Evolutionary conservation across 64 coral and sea anemone species (phyloP), one percentile per base, ranked within the genome.

Genomic region (Astreopora myriophthalma): DNA sequence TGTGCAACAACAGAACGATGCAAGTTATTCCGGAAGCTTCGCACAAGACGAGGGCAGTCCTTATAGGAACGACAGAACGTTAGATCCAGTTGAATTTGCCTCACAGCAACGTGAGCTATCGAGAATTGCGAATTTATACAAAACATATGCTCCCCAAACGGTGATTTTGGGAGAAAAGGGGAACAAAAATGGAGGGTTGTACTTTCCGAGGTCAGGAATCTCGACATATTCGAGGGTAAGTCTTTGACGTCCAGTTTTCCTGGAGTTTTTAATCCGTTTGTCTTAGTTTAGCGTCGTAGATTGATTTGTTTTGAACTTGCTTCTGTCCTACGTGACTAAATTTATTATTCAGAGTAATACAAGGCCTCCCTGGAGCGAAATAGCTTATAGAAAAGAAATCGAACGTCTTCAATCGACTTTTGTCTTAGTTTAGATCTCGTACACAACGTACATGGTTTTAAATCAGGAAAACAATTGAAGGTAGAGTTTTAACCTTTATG

Each of bases 61-160:
- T 23, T 97, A 97, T 49, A 94, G 80, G 29, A 97, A 97, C 38
- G 87, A 94, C 22, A 71, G 10, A 42, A 44, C 77, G 20, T 31
- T 85, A 20, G 95, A 97, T 48, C 95, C 95, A 34, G 87, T 97
- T 27, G 91, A 92, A 42, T 97, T 97, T 91, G 95, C 95, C 33
- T 94, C 91, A 66, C 88, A 94, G 48, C 95, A 97, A 89, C 89
- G 95, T 82, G 95, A 97, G 52, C 73, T 97, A 52, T 93, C 95
- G 52, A 68, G 95, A 65, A 22, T 64, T 65, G 22, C 79, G 5
- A 83, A 60, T 58, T 24, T 83, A 7, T 63, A 65, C 19, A 83
- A 83, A 33, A 63, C 79, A 2, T 64, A 64, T 24, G 32, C 32
- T 38, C 79, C 79, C 34, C 79, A 37, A 83, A 83, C 52, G 6